Conservation (phyloP, 2,797 vertebrate genomes). For the Myripristis murdjan region DNA sequence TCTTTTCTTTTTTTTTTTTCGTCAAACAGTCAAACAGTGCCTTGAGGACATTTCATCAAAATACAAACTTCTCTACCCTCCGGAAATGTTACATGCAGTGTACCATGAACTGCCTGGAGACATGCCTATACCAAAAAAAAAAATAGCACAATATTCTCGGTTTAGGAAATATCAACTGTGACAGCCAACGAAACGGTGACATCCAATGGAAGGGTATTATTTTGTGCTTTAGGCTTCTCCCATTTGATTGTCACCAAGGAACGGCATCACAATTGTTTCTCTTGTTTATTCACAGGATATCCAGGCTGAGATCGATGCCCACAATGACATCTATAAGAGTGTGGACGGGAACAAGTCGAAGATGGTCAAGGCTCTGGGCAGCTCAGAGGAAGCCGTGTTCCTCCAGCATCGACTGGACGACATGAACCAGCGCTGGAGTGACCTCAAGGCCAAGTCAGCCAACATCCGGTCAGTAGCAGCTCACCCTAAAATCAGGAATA, state of each 20-base stretch:
- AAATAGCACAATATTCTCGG: slow-evolving; percentile 30
- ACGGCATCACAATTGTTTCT: slow-evolving; percentile 7
- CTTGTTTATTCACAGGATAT: slow-evolving; percentile 90
- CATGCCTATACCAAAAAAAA: slow-evolving; percentile 17
- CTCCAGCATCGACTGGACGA: slow-evolving; percentile 97
- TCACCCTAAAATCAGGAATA: neutral
- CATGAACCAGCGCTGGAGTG: slow-evolving; percentile 99
- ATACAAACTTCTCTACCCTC: slow-evolving; percentile 47
- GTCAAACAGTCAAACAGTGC: slow-evolving; percentile 34
- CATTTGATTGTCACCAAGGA: neutral
- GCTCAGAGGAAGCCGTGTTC: slow-evolving; percentile 93
- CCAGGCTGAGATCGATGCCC: slow-evolving; percentile 98
- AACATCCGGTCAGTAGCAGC: slow-evolving; percentile 90
- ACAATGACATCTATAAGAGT: slow-evolving; percentile 98
- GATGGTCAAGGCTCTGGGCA: slow-evolving; percentile 97
- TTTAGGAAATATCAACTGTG: slow-evolving; percentile 39
- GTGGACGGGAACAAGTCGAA: slow-evolving; percentile 96
- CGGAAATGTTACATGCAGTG: slow-evolving; percentile 43
- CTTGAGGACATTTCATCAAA: slow-evolving; percentile 44
- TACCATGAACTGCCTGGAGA: slow-evolving; percentile 34
- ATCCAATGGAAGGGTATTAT: slow-evolving; percentile 7
- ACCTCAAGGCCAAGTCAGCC: slow-evolving; percentile 94
- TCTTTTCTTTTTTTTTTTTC: slow-evolving; percentile 15
- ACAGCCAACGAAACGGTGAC: slow-evolving; percentile 25
- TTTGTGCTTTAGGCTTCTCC: slow-evolving; percentile 20